Conservation (phyloP, 2,888 invertebrate species). For the Tachina grossa region DNA sequence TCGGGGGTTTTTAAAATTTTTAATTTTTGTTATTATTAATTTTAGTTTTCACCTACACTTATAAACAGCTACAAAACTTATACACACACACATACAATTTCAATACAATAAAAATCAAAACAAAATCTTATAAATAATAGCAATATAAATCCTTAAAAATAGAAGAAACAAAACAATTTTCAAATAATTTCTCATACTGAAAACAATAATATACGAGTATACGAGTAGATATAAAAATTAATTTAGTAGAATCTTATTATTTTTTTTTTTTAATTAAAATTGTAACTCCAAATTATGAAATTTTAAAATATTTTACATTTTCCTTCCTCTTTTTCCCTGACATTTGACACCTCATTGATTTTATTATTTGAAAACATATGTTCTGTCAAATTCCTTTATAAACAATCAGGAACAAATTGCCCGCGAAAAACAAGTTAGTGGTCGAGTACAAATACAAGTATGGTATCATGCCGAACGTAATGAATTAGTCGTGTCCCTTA, state of each 20-base stretch:
- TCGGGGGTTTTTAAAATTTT: no score
- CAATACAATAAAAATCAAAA: neutral
- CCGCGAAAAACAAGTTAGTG: constrained; percentile 89
- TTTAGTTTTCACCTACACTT: constrained; percentile 9
- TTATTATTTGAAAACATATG: constrained; percentile 27
- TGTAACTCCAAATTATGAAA: neutral
- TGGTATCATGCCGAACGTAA: constrained; percentile 93
- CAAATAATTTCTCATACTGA: neutral
- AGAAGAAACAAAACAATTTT: neutral
- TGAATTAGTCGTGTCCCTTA: constrained; percentile 92
- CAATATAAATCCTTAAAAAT: neutral
- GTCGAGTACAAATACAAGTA: constrained; percentile 93
- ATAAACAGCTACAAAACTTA: constrained; percentile 18
- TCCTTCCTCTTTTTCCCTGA: constrained; percentile 29
- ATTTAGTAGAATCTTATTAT: constrained; percentile 22
- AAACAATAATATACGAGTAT: neutral
- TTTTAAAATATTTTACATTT: constrained; percentile 34
- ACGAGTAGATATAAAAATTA: neutral
- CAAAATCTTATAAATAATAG: neutral
- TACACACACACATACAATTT: neutral
- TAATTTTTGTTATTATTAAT: no score
- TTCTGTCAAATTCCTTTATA: constrained; percentile 4
- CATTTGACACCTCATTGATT: neutral
- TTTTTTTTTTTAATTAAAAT: constrained; percentile 40
- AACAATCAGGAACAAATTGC: constrained; percentile 86